Conservation (phyloP, 1,140 invertebrate species). For the Harlomillsia oculata region DNA sequence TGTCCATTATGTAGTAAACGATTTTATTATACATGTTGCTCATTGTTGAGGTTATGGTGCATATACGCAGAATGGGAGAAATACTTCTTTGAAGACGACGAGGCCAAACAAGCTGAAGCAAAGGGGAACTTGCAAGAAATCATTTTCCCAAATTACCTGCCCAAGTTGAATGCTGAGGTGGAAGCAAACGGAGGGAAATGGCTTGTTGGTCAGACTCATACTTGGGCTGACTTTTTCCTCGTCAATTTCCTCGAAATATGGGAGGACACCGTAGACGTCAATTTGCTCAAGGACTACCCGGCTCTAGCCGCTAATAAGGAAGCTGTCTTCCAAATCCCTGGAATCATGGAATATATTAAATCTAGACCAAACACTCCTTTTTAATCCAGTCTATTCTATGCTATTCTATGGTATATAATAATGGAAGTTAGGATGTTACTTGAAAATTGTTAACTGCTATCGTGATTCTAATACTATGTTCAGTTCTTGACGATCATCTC, state of each 20-base stretch:
- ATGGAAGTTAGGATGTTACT: no score
- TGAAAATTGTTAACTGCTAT: no score
- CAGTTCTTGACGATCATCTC: no score
- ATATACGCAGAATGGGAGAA: conserved; percentile 3
- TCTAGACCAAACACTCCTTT: not conserved
- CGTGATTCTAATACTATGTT: no score
- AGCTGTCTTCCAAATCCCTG: not conserved
- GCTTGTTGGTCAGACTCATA: conserved; percentile 7
- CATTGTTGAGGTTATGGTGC: no score
- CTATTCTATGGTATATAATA: no score
- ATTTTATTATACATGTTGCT: no score
- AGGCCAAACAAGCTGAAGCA: not conserved
- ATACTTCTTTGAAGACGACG: conserved; percentile 3
- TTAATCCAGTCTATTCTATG: no score
- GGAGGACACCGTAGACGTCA: not conserved
- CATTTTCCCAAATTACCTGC: conserved; percentile 41
- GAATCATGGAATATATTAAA: not conserved
- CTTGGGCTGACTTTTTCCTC: not conserved
- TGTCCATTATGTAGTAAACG: no score
- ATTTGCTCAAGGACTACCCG: not conserved
- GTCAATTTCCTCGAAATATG: not conserved
- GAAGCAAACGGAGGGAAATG: conserved; percentile 39
- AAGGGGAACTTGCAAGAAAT: conserved; percentile 1
- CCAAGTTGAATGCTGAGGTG: conserved; percentile 48
- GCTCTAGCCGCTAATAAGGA: not conserved